These are phyloP conservation scores for Metridium senile DNA, from an alignment of 92 coral and sea anemone species.

Conservation along the genomic window DNA sequence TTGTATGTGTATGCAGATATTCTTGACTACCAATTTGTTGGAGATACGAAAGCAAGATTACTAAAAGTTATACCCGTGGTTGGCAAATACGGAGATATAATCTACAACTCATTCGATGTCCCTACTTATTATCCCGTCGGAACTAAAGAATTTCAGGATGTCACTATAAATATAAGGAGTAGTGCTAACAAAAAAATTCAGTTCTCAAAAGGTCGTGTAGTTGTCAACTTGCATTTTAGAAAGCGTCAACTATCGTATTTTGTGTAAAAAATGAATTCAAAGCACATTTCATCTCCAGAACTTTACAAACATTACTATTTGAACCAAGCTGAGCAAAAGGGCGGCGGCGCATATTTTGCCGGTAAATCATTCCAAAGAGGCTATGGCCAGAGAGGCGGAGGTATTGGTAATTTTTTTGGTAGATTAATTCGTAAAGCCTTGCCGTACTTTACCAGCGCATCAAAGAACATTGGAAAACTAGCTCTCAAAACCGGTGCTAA, in stretches of 20 bases:
- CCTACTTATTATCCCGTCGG: conserved; percentile 44
- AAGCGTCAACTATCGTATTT: conserved; percentile 1
- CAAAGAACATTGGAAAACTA: conserved; percentile 37
- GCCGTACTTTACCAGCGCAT: conserved; percentile 31
- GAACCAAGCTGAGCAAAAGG: conserved; percentile 16
- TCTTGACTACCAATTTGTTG: conserved; percentile 31
- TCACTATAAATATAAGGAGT: conserved; percentile 8
- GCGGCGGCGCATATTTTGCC: conserved; percentile 21
- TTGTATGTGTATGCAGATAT: conserved; percentile 39
- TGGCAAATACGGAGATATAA: conserved; percentile 29
- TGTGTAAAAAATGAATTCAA: conserved; percentile 8
- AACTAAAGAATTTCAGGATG: conserved; percentile 22
- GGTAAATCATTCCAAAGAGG: conserved; percentile 36
- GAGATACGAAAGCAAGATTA: conserved; percentile 32
- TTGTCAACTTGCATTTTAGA: conserved; percentile 29
- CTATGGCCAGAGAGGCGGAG: conserved; percentile 43
- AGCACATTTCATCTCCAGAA: conserved; percentile 20
- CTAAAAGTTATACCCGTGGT: conserved; percentile 43
- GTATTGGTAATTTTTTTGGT: conserved; percentile 44
- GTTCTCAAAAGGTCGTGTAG: conserved; percentile 7
- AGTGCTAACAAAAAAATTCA: conserved; percentile 1
- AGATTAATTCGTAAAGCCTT: conserved; percentile 38
- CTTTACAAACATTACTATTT: conserved; percentile 13
- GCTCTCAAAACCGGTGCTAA: conserved; percentile 37
- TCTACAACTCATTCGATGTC: conserved; percentile 34